Base-by-base conservation (phyloP, 2,888 invertebrate genomes). In the Leptopterna dolabrata region DNA sequence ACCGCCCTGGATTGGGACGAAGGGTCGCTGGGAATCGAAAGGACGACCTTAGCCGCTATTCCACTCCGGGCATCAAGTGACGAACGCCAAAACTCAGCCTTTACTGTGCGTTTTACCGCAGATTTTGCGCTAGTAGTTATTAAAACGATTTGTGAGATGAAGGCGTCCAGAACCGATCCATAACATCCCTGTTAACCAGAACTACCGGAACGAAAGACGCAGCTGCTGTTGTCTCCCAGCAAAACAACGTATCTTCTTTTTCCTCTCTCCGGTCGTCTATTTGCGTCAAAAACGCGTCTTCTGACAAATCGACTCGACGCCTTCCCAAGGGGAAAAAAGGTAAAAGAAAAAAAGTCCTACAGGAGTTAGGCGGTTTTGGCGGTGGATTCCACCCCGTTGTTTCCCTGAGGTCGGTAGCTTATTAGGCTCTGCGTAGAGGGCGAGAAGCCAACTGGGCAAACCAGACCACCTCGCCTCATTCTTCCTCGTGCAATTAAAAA, bases 251-350 rank as follows among this genome's bases (percentile, higher is more conserved):
- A 78, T 27, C 78, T 24, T 19, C 36, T 41, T 13, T 11, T 3
- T 19, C 71, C 41, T n/a, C 41, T 45, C 19, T 4, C 78, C 36
- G 24, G 1, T 14, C 41, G 73, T 63, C 63, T 63, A 63, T 63
- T 63, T 73, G 36, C 73, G 30, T 41, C 78, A 78, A 55, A 83
- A 63, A 81, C 27, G 81, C 27, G 81, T 19, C 81, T 82, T 51
- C 70, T 83, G 83, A 83, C 83, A 83, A 83, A 83, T 83, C 83
- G 83, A 83, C 83, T 55, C 70, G 70, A 83, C 63, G 63, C 63
- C 83, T 73, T 41, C 73, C 19, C 30, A 16, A 30, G 29, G 36
- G 29, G 36, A 73, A 76, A 36, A 16, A 73, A 30, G 6, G 36
- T 29, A 4, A 30, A 78, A 76, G 36, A 76, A 76, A 76, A 78